Conservation (phyloP, 2,888 invertebrate genomes). For the Macrosoma leucophasiata region DNA sequence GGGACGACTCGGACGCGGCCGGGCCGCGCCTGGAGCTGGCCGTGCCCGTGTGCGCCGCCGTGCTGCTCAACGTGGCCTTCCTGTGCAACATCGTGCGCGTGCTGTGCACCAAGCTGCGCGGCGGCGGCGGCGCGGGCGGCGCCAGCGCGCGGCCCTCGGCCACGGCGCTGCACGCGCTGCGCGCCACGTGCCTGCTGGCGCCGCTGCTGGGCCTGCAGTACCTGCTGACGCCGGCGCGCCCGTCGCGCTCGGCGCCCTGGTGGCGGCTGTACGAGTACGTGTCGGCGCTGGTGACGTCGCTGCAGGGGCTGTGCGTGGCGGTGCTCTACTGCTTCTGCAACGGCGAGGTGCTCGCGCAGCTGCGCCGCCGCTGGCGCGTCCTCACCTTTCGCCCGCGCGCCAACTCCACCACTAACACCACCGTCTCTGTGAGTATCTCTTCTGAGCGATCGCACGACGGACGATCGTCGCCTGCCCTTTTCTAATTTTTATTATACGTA, state of each 20-base stretch:
- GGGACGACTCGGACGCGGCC: conserved; percentile 83
- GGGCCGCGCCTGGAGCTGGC: conserved; percentile 84
- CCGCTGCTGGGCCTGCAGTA: conserved; percentile 95
- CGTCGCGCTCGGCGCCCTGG: conserved; percentile 80
- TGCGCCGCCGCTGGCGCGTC: conserved; percentile 90
- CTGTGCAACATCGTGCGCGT: conserved; percentile 94
- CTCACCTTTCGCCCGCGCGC: conserved; percentile 86
- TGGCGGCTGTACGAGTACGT: conserved; percentile 88
- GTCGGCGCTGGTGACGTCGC: conserved; percentile 90
- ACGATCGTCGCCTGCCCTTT: too few relatives aligned
- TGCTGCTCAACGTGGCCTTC: conserved; percentile 88
- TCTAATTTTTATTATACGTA: too few relatives aligned
- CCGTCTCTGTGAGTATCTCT: conserved; percentile 85
- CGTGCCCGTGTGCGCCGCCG: conserved; percentile 85
- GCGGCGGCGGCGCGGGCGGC: conserved; percentile 73
- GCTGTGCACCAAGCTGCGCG: conserved; percentile 86
- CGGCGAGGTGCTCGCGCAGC: conserved; percentile 93
- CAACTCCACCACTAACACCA: conserved; percentile 90
- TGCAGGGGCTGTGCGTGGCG: conserved; percentile 95
- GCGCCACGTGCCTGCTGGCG: conserved; percentile 89
- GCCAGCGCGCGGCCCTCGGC: conserved; percentile 75
- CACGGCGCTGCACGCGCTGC: conserved; percentile 83
- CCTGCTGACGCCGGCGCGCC: conserved; percentile 90
- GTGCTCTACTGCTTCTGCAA: conserved; percentile 96
- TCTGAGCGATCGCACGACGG: conserved; percentile 9